Percentiles rank a stretch among this genome's conserved stretches.
Evolutionary conservation across 2,113 vertebrate species (phyloP).

Genomic region (Gavia stellata): DNA sequence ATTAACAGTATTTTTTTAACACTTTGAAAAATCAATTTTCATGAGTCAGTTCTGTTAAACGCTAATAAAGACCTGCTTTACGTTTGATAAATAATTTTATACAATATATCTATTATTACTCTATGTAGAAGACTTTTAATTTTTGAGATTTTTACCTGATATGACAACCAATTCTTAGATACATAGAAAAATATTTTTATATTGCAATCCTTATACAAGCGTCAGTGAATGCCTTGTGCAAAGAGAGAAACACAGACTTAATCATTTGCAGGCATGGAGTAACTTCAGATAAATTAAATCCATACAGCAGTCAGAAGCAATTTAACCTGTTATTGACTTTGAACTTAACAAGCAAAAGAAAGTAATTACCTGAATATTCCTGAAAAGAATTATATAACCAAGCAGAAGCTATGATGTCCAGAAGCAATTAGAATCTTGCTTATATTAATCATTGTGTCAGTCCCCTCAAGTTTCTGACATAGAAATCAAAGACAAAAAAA

Average conservation of each 20-base stretch:
- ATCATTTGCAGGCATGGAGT: background rate
- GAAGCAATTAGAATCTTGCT: conserved; percentile 52
- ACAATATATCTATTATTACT: background rate
- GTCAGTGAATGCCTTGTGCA: background rate
- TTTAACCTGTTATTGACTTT: conserved; percentile 32
- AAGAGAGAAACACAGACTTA: background rate
- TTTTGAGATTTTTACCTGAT: background rate
- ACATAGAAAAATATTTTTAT: background rate
- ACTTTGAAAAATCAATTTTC: background rate
- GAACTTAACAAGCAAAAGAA: conserved; percentile 10
- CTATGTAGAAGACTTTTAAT: background rate
- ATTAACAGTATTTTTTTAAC: background rate
- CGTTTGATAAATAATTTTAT: background rate
- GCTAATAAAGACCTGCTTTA: background rate
- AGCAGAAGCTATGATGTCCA: background rate
- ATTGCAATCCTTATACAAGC: background rate
- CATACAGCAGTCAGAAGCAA: background rate
- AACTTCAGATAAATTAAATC: conserved; percentile 15
- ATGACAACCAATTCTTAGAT: background rate
- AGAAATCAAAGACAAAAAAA: conserved; percentile 41
- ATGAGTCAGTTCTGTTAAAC: background rate
- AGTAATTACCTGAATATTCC: conserved; percentile 54
- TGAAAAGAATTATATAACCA: conserved; percentile 49
- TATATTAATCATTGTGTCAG: conserved; percentile 51
- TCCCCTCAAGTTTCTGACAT: conserved; percentile 35